A percentile compares a stretch with the other conserved stretches of the same genome.
These are phyloP conservation scores for Manis javanica DNA, from an alignment of 2,797 vertebrate genomes.

Conservation along the genomic window DNA sequence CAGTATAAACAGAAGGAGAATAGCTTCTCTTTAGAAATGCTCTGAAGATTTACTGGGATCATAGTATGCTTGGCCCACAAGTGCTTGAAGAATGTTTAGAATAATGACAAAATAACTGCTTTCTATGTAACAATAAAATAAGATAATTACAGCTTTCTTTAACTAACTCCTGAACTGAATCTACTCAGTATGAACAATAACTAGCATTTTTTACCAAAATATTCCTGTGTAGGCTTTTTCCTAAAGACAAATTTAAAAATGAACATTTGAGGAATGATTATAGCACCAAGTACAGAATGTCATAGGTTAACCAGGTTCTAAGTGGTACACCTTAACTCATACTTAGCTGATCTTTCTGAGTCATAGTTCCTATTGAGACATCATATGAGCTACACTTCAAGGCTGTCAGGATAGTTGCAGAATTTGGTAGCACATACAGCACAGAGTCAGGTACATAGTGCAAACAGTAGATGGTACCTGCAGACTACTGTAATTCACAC, in stretches of 20 bases:
- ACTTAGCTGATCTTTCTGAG: not conserved
- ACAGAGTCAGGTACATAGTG: not conserved
- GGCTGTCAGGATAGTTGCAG: not conserved
- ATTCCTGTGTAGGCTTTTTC: not conserved
- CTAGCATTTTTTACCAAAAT: not conserved
- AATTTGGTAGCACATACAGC: not conserved
- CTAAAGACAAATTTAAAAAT: not conserved
- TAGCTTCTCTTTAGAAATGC: not conserved
- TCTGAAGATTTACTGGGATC: not conserved
- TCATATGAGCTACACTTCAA: not conserved
- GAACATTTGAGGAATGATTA: not conserved
- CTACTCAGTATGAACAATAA: not conserved
- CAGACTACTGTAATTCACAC: not conserved
- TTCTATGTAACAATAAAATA: not conserved
- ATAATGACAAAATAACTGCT: not conserved
- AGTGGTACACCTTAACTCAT: not conserved
- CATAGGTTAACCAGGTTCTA: not conserved
- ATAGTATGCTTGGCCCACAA: not conserved
- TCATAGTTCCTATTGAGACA: not conserved
- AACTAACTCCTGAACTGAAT: not conserved
- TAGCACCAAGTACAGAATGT: not conserved
- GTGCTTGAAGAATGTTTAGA: not conserved
- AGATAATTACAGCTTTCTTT: not conserved
- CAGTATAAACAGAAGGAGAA: not conserved
- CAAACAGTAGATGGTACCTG: not conserved